Evolutionary conservation across 2,797 vertebrate species (phyloP), one percentile per base, ranked within the genome.

Genomic region (Galago senegalensis): DNA sequence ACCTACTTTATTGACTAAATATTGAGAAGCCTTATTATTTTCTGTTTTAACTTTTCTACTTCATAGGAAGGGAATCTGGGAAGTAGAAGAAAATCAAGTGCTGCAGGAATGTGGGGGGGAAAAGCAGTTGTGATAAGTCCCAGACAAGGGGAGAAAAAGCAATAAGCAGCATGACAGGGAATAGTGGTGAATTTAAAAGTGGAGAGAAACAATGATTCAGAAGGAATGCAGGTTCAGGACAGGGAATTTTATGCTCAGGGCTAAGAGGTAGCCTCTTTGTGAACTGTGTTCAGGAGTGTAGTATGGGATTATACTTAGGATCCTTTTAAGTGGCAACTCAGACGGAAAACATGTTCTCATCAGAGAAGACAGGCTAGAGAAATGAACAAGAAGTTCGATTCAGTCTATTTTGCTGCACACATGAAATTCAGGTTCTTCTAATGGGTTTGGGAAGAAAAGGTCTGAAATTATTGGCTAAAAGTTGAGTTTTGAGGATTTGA

Each of bases 21-120:
- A 83, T 69, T 87, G 60, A 77, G 82, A 95, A 70, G 18, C 8
- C 72, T 87, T 76, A 61, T 58, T 37, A 25, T 85, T 93, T 96
- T 70, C 61, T 81, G 14, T 87, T 73, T 82, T 40, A 29, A 25
- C 69, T 61, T 21, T 85, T 72, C 60, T 29, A 31, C 46, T 83
- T 77, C 94, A 75, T 7, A 87, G 86, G 49, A 93, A 85, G 56
- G 91, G 34, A 84, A 73, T 67, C 43, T 75, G 10, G 4, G 34
- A 79, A 60, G 60, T 49, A 29, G 21, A 58, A 8, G 53, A 21
- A 18, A 84, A 87, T 93, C 84, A 79, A 80, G 27, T 86, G 20
- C 70, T 82, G 89, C 17, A 37, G 85, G 70, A n/a, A n/a, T n/a
- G n/a, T n/a, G n/a, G 7, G 29, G 21, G 83, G 75, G 60, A 96